Evolutionary conservation across 30 jellyfish, hydroid and myxozoan genomes (phyloP).

Genomic region (Pseudorhiza aurosa): DNA sequence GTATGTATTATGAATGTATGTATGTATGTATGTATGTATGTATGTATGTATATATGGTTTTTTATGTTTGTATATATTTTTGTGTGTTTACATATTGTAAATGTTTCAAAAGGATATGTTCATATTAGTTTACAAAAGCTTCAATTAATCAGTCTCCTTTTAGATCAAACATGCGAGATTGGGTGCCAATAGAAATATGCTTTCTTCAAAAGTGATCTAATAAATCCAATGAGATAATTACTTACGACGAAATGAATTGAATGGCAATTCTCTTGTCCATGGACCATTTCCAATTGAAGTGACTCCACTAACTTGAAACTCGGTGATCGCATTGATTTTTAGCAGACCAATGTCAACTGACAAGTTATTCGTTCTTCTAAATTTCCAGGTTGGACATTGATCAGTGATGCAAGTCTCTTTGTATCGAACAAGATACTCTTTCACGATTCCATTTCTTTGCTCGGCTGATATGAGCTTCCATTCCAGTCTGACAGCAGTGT

Average conservation of each 20-base stretch:
- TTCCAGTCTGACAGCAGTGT: slow-evolving; percentile 18
- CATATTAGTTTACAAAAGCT: background rate
- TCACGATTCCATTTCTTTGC: slow-evolving; percentile 34
- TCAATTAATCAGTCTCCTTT: slow-evolving; percentile 20
- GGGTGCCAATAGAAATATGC: no score
- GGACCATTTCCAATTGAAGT: no score
- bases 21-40: background rate
- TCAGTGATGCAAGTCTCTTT: background rate
- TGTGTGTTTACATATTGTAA: no score
- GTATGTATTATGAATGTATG: background rate
- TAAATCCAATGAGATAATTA: no score
- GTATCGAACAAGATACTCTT: slow-evolving; percentile 14
- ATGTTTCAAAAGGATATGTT: no score
- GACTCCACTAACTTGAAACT: no score
- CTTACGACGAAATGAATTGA: no score
- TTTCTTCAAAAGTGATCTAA: no score
- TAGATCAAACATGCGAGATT: no score
- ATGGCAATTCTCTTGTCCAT: no score
- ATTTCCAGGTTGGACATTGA: slow-evolving; percentile 16
- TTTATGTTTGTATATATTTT: no score
- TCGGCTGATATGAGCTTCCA: slow-evolving; percentile 40
- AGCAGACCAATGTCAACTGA: background rate
- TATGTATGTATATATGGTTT: no score
- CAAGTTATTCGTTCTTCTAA: background rate
- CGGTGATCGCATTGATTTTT: slow-evolving; percentile 2